These are phyloP conservation scores for Dasyornis broadbenti DNA, from an alignment of 2,113 vertebrate species.

Conservation along the genomic window DNA sequence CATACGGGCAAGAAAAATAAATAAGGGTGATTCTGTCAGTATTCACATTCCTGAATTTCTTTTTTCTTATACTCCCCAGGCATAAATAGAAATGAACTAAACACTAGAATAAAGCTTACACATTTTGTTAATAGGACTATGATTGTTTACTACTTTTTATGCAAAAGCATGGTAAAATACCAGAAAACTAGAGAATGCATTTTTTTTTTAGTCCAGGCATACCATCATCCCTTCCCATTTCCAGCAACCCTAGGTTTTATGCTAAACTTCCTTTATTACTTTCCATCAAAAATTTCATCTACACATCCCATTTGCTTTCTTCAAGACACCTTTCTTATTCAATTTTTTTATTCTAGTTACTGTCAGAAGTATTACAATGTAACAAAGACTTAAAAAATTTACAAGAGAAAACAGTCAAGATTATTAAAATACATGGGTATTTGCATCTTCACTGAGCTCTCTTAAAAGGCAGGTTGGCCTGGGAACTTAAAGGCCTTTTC, in stretches of 20 bases:
- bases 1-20: rapidly evolving
- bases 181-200: neutral
- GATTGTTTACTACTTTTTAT: neutral
- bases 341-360: neutral
- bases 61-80: neutral
- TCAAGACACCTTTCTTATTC: neutral
- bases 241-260: neutral
- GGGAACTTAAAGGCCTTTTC: neutral
- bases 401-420: neutral
- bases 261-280: neutral
- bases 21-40: neutral
- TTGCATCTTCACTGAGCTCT: neutral
- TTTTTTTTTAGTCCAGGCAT: neutral
- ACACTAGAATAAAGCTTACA: neutral
- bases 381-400: neutral
- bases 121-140: neutral
- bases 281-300: neutral
- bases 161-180: neutral
- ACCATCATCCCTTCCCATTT: neutral
- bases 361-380: neutral
- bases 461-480: neutral
- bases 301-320: neutral
- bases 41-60: neutral
- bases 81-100: neutral
- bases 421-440: neutral